Conservation (phyloP, 2,888 invertebrate species). For the Brenthis daphne region DNA sequence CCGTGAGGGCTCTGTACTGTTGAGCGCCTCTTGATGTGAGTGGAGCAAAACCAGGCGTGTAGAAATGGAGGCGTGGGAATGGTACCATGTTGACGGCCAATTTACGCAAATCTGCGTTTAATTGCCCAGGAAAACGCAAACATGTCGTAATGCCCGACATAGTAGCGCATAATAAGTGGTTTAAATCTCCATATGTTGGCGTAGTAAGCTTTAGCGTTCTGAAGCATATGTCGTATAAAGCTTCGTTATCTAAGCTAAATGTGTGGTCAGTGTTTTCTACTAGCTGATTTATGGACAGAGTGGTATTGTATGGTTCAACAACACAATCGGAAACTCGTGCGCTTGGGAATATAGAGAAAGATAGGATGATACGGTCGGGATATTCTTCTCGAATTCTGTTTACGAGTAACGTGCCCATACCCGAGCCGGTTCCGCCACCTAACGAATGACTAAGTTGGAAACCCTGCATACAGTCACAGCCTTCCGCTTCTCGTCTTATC, state of each 20-base stretch:
- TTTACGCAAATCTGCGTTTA: slow-evolving; percentile 87
- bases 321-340: slow-evolving; percentile 90
- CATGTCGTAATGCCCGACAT: slow-evolving; percentile 77
- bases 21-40: slow-evolving; percentile 91
- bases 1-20: slow-evolving; percentile 92
- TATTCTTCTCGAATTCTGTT: slow-evolving; percentile 88
- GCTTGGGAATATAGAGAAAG: slow-evolving; percentile 87
- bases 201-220: slow-evolving; percentile 87
- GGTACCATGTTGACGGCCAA: slow-evolving; percentile 82
- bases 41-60: slow-evolving; percentile 84
- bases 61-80: slow-evolving; percentile 86
- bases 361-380: slow-evolving; percentile 88
- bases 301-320: slow-evolving; percentile 85
- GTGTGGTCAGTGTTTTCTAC: slow-evolving; percentile 86
- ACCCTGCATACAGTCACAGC: slow-evolving; percentile 85
- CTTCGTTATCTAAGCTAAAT: slow-evolving; percentile 89
- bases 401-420: slow-evolving; percentile 87
- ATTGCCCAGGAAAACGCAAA: slow-evolving; percentile 68
- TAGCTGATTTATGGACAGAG: slow-evolving; percentile 84
- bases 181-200: slow-evolving; percentile 90
- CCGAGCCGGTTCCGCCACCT: slow-evolving; percentile 89
- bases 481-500: slow-evolving; percentile 83
- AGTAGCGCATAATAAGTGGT: slow-evolving; percentile 74
- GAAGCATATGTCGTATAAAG: slow-evolving; percentile 90
- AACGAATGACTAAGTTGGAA: slow-evolving; percentile 87